Base-by-base conservation (phyloP, 2,797 vertebrate species). In the Telmatherina bonti region DNA sequence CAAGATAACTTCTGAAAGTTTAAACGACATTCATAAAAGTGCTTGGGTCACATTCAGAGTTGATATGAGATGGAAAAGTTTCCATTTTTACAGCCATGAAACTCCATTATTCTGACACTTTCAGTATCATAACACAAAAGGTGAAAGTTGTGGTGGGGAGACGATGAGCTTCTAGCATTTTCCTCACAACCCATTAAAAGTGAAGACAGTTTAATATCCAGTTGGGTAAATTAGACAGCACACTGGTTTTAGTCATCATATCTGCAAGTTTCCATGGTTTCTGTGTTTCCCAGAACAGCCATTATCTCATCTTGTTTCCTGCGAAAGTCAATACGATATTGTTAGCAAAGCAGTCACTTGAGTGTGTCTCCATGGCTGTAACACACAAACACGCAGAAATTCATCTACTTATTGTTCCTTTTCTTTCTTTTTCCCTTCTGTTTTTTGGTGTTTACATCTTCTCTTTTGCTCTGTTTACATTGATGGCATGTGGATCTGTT, bases 241-340 rank as follows among this genome's bases (percentile, higher is more conserved):
- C 62, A 80, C 72, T 74, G 60, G 71, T 79, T 72, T 64, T 35
- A 62, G 35, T 60, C 78, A 70, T 74, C 83, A 70, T 22, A 29
- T 54, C 36, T 67, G 36, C 61, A 33, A 2, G 72, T 22, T 81
- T 77, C 69, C 74, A 75, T 73, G 65, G 51, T 33, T 77, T 59
- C 63, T 36, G 16, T 65, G 57, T 79, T 72, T 26, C 78, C 52
- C 73, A 71, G 81, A 87, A 67, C 76, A 78, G 61, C 61, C 51
- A 79, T 82, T 85, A 74, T 79, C 59, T 70, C 63, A 29, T 53
- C 51, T 35, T 72, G 79, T 81, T 81, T 78, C 78, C 66, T 74
- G 61, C 72, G 68, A 78, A 80, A 58, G 68, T 82, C 74, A 76
- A 75, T 57, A 7, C 62, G 60, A n/a, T 63, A 9, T 67, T 71